Evolutionary conservation across 37 sponge, comb jelly and placozoan species (phyloP).

Genomic region (Dysidea cf. avara): DNA sequence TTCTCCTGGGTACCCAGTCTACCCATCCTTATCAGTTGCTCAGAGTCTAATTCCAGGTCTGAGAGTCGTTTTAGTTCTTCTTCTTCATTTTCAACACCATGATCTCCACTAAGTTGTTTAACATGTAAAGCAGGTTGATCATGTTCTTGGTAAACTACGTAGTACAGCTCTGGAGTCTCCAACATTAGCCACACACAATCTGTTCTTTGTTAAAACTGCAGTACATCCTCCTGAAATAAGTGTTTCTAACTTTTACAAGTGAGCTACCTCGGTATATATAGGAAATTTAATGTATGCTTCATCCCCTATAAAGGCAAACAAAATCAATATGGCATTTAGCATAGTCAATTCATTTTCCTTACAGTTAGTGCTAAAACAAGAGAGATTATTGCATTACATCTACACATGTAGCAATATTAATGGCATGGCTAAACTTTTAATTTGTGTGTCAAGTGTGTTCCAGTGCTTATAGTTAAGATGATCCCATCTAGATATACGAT

Average conservation of each 20-base stretch:
- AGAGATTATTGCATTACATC: too few relatives aligned
- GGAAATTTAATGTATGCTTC: slow-evolving; percentile 78
- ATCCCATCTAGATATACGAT: too few relatives aligned
- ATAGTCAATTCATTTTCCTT: too few relatives aligned
- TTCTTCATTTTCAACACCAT: slow-evolving; percentile 74
- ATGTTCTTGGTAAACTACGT: slow-evolving; percentile 9
- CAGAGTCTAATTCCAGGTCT: slow-evolving; percentile 58
- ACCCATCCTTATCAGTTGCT: slow-evolving; percentile 48
- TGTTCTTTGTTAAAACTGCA: slow-evolving; percentile 60
- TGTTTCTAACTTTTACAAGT: slow-evolving; percentile 59
- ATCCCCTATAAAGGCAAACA: slow-evolving; percentile 28
- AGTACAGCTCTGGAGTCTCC: slow-evolving; percentile 90
- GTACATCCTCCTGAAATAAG: slow-evolving; percentile 80
- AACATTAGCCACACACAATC: slow-evolving; percentile 83
- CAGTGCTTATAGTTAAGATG: too few relatives aligned
- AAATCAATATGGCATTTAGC: too few relatives aligned
- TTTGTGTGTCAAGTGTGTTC: too few relatives aligned
- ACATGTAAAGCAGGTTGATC: slow-evolving; percentile 31
- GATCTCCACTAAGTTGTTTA: slow-evolving; percentile 77
- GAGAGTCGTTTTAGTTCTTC: slow-evolving; percentile 76
- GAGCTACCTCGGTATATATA: slow-evolving; percentile 44
- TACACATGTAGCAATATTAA: too few relatives aligned
- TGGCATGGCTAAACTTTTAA: too few relatives aligned
- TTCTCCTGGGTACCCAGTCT: slow-evolving; percentile 89
- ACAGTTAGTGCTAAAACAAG: too few relatives aligned